A percentile compares a stretch with the other conserved stretches of the same genome.
These are phyloP conservation scores for Harpalus rubripes DNA, from an alignment of 2,888 invertebrate species.

Conservation along the genomic window DNA sequence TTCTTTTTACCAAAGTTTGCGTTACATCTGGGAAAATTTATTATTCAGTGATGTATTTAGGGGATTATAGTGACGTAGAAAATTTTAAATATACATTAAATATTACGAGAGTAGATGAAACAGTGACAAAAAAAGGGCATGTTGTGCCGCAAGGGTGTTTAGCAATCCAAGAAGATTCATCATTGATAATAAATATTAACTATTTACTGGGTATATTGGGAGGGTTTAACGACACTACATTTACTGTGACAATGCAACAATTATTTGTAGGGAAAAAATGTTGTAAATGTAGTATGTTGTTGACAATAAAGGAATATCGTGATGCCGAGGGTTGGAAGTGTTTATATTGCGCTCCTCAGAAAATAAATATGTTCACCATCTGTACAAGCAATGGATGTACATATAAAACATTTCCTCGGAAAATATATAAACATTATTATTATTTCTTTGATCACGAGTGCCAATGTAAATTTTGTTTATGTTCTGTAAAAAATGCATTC, in stretches of 20 bases:
- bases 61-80: neutral
- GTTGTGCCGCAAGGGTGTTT: too few relatives aligned
- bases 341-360: neutral
- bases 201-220: neutral
- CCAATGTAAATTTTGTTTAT: neutral
- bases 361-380: neutral
- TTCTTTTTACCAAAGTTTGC: neutral
- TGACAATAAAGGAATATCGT: neutral
- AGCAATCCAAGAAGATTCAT: too few relatives aligned
- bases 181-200: slow-evolving; percentile 5
- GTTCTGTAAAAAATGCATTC: neutral
- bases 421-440: neutral
- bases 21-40: neutral
- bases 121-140: neutral
- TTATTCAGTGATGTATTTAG: slow-evolving; percentile 2
- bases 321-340: neutral
- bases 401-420: neutral
- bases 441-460: neutral
- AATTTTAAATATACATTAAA: slow-evolving; percentile 5
- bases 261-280: neutral
- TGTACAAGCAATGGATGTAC: neutral
- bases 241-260: neutral
- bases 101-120: neutral
- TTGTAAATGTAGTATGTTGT: neutral
- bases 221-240: slow-evolving; percentile 6